phyloP scores from a whole-genome alignment of 2,113 vertebrate species.

The Chloebia gouldiae region DNA sequence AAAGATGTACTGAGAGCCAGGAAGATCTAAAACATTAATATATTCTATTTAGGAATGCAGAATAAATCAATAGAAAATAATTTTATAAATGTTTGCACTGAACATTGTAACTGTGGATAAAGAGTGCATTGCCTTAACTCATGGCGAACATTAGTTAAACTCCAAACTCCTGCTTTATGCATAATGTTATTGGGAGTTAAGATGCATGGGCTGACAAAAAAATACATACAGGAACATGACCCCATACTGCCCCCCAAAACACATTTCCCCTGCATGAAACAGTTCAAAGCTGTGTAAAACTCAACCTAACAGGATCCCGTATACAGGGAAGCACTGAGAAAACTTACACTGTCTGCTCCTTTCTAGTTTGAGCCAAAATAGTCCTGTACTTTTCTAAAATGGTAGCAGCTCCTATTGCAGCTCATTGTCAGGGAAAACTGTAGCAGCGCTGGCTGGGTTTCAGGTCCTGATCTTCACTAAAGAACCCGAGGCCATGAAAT shows the following conservation, averaged over 20 bases:
- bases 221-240: accelerated
- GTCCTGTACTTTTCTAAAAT: not conserved
- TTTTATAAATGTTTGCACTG: not conserved
- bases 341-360: not conserved
- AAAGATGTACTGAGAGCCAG: not conserved
- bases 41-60: not conserved
- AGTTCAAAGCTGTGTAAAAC: not conserved
- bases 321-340: not conserved
- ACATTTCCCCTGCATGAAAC: not conserved
- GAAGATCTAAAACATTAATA: not conserved
- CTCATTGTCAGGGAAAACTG: not conserved
- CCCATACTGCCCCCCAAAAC: not conserved
- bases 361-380: not conserved
- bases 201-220: not conserved
- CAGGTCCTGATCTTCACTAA: not conserved
- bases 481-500: not conserved
- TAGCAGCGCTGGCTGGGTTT: not conserved
- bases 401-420: not conserved
- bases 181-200: not conserved
- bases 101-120: not conserved
- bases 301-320: not conserved
- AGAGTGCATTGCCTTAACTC: not conserved
- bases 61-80: not conserved
- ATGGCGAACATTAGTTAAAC: not conserved
- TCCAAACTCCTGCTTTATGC: not conserved